These are phyloP conservation scores for Salmo trutta DNA, from an alignment of 2,797 vertebrate species.

Conservation along the genomic window DNA sequence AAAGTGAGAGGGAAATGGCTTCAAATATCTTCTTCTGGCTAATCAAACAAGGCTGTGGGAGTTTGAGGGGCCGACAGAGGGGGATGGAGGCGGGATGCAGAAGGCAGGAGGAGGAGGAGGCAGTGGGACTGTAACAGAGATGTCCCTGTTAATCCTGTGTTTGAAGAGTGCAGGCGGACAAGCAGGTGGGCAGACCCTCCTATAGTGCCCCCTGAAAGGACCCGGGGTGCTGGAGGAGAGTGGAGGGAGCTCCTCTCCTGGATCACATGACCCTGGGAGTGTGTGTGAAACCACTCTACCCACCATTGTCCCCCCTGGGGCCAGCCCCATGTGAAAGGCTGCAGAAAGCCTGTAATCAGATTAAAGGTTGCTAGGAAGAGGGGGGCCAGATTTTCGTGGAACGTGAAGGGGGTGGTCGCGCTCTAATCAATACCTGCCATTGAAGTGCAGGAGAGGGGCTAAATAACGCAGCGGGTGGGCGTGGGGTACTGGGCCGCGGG, in stretches of 20 bases:
- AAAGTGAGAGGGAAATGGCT: constrained; percentile 29
- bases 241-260: constrained; percentile 67
- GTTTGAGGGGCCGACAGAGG: constrained; percentile 16
- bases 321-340: constrained; percentile 77
- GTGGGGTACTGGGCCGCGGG: constrained; percentile 78
- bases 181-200: constrained; percentile 74
- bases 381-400: constrained; percentile 68
- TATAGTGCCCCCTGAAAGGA: constrained; percentile 17
- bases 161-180: constrained; percentile 35
- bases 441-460: constrained; percentile 87
- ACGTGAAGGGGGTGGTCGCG: constrained; percentile 75
- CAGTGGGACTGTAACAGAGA: constrained; percentile 59
- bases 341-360: constrained; percentile 86
- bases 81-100: constrained; percentile 37
- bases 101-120: neutral
- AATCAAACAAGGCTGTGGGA: constrained; percentile 54
- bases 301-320: constrained; percentile 76
- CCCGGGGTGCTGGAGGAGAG: constrained; percentile 58
- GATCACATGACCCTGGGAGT: constrained; percentile 76
- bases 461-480: constrained; percentile 88
- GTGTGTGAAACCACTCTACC: constrained; percentile 82
- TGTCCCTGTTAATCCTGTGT: constrained; percentile 57
- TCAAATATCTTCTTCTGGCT: constrained; percentile 53
- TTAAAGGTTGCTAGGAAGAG: constrained; percentile 79
- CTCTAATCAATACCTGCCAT: constrained; percentile 94